phyloP scores from a whole-genome alignment of 30 jellyfish, hydroid and myxozoan species.

The Haliclystus octoradiatus region DNA sequence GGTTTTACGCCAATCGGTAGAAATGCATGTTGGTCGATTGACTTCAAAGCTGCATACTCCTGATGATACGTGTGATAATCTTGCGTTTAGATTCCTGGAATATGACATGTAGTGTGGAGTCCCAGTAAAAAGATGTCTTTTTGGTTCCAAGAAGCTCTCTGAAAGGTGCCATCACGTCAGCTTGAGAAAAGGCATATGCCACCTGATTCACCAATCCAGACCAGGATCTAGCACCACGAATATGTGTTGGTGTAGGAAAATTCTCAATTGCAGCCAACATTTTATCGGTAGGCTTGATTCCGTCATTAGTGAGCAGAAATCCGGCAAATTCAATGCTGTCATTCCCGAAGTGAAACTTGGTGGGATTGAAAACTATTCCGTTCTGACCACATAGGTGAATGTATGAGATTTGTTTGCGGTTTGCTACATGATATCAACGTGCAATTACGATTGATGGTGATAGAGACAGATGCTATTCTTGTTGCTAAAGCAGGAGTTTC shows the following conservation, averaged over 20 bases:
- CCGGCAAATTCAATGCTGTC: not conserved
- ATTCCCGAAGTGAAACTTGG: not conserved
- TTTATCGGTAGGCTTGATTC: not conserved
- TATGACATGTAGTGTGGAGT: not conserved
- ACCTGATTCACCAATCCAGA: not conserved
- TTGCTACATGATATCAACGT: too few relatives aligned
- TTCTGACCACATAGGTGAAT: not conserved
- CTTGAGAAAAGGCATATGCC: not conserved
- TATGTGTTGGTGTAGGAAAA: not conserved
- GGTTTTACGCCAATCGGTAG: conserved; percentile 3
- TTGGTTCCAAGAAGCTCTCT: conserved; percentile 1
- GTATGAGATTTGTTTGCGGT: not conserved
- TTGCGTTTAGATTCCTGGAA: not conserved
- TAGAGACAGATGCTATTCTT: too few relatives aligned
- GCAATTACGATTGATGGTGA: too few relatives aligned
- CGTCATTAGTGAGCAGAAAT: not conserved
- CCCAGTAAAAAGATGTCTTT: not conserved
- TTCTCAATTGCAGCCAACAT: not conserved
- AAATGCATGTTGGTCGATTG: not conserved
- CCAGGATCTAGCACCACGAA: not conserved
- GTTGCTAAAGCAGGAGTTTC: too few relatives aligned
- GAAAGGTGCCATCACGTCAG: conserved; percentile 1
- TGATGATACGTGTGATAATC: not conserved
- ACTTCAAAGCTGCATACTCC: not conserved
- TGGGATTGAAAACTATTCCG: not conserved